Evolutionary conservation across 2,113 vertebrate genomes (phyloP), one percentile per base, ranked within the genome.

Genomic region (Gnathonemus longibarbis): DNA sequence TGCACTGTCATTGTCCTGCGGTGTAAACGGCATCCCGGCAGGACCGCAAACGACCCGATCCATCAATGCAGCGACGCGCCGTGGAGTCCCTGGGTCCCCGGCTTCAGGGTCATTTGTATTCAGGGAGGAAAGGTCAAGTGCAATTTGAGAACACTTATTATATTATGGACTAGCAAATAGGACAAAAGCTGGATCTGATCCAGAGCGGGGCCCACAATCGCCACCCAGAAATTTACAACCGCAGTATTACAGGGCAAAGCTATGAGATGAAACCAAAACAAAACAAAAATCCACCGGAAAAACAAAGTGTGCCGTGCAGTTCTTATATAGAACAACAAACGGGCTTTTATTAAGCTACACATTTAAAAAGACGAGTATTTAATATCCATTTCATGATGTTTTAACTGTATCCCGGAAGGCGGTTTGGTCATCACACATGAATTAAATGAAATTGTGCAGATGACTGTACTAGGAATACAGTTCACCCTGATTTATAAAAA

Each of bases 1-100:
- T 94, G 93, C 94, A 92, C 83, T 88, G 92, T 93, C 94, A 93
- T 48, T 58, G 19, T 83, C 35, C 74, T 53, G 49, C 42, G 88
- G 50, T 7, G 15, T 24, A 35, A 50, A 88, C 35, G 19, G 15
- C 7, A 8, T n/a, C 24, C 58, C 24, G 1, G 58, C 58, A 66
- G 58, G 24, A 27, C 24, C n/a, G 70, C 21, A 19, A 90, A 83
- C 27, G n/a, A 13, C n/a, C 45, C 39, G 45, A 84, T 80, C 46
- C 91, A 92, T 91, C 91, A 90, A 91, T 91, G 91, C 89, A 53
- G 52, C 89, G n/a, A 24, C 86, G 50, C 31, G 35, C 10, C 58
- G 91, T 86, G 89, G 91, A 92, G 91, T 88, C 53, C 83, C 66
- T 42, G 62, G 2, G 91, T 88, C 53, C 83, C 66, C 31, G 62